phyloP scores from a whole-genome alignment of 2,888 invertebrate genomes.

The Ornithoptera priamus region DNA sequence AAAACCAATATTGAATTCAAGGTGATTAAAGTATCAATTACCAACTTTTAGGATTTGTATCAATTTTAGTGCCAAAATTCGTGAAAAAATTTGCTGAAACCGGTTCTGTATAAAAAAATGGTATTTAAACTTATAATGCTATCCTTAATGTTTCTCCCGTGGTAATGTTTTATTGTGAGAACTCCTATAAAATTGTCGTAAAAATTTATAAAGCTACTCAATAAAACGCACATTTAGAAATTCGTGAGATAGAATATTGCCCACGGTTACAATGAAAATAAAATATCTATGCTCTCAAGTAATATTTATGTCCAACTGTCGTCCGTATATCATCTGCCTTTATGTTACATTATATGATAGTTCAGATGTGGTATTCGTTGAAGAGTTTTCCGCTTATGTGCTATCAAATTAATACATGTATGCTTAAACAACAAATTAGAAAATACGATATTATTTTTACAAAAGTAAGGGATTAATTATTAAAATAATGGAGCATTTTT shows the following conservation, averaged over 20 bases:
- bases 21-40: too few species aligned
- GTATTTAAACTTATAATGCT: slow-evolving; percentile 44
- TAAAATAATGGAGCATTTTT: too few species aligned
- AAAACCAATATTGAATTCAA: too few species aligned
- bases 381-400: slow-evolving; percentile 1
- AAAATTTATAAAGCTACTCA: slow-evolving; percentile 71
- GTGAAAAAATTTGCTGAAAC: background rate
- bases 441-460: background rate
- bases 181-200: slow-evolving; percentile 68
- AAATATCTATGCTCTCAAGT: slow-evolving; percentile 37
- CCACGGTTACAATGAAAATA: slow-evolving; percentile 53
- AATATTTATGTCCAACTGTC: slow-evolving; percentile 26
- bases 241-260: slow-evolving; percentile 62
- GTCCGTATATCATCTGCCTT: slow-evolving; percentile 27
- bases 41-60: background rate
- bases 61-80: background rate
- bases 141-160: slow-evolving; percentile 43
- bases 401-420: background rate
- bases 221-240: slow-evolving; percentile 69
- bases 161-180: slow-evolving; percentile 69
- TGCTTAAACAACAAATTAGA: background rate
- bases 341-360: slow-evolving; percentile 24
- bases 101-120: background rate
- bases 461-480: background rate
- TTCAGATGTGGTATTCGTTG: slow-evolving; percentile 18